Evolutionary conservation across 2,888 invertebrate species (phyloP).

Genomic region (Athalia rosae): DNA sequence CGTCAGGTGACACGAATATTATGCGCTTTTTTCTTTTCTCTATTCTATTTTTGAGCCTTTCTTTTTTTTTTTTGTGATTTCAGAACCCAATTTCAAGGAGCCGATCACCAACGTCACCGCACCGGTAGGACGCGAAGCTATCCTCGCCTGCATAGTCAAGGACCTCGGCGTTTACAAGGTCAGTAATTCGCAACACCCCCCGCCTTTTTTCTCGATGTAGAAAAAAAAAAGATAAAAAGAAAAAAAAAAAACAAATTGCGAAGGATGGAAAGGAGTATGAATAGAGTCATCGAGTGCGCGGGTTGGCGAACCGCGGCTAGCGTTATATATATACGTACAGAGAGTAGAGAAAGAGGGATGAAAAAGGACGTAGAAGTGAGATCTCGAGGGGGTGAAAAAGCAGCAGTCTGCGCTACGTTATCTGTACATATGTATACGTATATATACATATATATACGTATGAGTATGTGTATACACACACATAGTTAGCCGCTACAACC

Average conservation of each 20-base stretch:
- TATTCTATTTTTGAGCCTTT: not conserved
- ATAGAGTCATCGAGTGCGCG: not conserved
- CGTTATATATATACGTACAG: too few species aligned
- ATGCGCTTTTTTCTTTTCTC: not conserved
- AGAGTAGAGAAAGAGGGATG: not conserved
- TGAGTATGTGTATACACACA: not conserved
- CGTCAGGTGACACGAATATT: too few species aligned
- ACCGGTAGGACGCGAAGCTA: constrained; percentile 89
- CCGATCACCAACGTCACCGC: constrained; percentile 90
- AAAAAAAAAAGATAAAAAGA: constrained; percentile 12
- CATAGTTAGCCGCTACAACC: constrained; percentile 1
- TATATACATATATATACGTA: not conserved
- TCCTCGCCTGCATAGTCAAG: constrained; percentile 87
- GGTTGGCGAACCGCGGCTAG: not conserved
- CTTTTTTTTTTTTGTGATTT: constrained; percentile 74
- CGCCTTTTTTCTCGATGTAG: not conserved
- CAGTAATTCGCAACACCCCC: constrained; percentile 58
- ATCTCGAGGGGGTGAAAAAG: not conserved
- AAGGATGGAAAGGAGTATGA: not conserved
- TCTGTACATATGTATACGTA: not conserved
- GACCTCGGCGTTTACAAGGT: constrained; percentile 90
- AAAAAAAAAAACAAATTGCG: constrained; percentile 6
- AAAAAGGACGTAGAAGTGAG: constrained; percentile 2
- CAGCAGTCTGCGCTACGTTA: too few species aligned
- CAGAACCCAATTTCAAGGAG: constrained; percentile 87